Conservation (phyloP, 2,888 invertebrate genomes). For the Falcaria lacertinaria region DNA sequence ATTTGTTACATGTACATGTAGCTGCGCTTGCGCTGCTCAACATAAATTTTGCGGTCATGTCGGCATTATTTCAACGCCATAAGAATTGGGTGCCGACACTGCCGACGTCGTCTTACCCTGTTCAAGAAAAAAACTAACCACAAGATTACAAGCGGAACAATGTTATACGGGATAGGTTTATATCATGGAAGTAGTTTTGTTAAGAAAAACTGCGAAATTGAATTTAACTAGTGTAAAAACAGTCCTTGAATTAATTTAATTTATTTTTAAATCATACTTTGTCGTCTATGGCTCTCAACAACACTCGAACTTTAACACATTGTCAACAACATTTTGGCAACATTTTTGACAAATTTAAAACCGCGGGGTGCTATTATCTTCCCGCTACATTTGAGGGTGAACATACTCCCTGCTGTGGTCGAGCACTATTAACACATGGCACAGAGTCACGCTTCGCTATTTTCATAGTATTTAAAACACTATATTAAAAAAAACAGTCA, state of each 20-base stretch:
- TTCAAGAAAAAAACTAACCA: slow-evolving; percentile 5
- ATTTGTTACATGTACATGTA: slow-evolving; percentile 1
- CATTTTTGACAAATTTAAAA: slow-evolving; percentile 38
- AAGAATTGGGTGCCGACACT: slow-evolving; percentile 32
- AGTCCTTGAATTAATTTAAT: no score
- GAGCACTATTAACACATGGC: slow-evolving; percentile 54
- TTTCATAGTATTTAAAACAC: no score
- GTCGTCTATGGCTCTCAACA: not conserved
- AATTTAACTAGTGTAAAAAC: no score
- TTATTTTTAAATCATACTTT: not conserved
- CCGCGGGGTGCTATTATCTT: slow-evolving; percentile 55
- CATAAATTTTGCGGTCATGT: slow-evolving; percentile 6
- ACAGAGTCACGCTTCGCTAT: slow-evolving; percentile 5
- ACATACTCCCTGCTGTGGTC: slow-evolving; percentile 38
- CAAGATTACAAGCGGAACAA: no score
- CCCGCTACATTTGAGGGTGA: slow-evolving; percentile 22
- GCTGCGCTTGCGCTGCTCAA: slow-evolving; percentile 14
- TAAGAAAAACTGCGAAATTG: no score
- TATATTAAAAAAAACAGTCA: no score
- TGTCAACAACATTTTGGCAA: slow-evolving; percentile 34
- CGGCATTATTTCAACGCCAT: slow-evolving; percentile 13
- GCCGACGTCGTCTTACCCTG: slow-evolving; percentile 23
- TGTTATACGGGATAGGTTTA: no score
- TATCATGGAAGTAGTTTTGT: no score
- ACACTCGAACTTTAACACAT: slow-evolving; percentile 7